Evolutionary conservation across 2,113 vertebrate genomes (phyloP).

Genomic region (Rousettus leschenaultii): DNA sequence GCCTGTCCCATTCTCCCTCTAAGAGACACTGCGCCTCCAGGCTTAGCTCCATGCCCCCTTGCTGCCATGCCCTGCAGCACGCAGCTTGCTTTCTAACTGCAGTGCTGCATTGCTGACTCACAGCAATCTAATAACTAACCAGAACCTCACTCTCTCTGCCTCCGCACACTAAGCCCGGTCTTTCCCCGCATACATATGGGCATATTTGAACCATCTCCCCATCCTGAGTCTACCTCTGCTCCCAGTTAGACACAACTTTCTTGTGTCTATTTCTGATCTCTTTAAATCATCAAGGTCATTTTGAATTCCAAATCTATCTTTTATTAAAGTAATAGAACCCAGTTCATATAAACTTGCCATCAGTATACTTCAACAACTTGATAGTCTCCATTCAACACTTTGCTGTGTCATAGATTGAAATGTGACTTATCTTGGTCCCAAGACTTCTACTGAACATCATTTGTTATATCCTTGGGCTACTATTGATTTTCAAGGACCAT

Average conservation of each 20-base stretch:
- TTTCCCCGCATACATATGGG: neutral
- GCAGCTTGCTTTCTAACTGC: neutral
- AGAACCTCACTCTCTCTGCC: neutral
- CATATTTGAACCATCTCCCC: neutral
- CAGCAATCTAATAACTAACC: neutral
- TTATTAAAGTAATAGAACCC: neutral
- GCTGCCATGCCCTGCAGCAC: neutral
- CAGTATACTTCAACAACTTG: neutral
- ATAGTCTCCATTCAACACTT: neutral
- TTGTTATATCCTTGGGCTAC: neutral
- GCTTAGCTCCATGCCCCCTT: neutral
- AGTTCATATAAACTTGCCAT: neutral
- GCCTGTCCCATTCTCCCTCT: neutral
- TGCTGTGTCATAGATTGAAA: neutral
- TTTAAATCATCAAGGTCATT: slow-evolving; percentile 17
- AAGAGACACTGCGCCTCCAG: neutral
- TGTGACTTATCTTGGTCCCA: neutral
- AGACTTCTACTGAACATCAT: neutral
- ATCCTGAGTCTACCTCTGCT: neutral
- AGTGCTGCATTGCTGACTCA: slow-evolving; percentile 58
- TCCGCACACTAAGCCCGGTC: neutral
- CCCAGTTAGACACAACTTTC: neutral
- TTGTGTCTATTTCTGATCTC: neutral
- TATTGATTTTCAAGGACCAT: neutral
- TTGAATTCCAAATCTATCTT: slow-evolving; percentile 2